Conservation (phyloP, 2,797 vertebrate genomes). For the Sebastes trivittatus region DNA sequence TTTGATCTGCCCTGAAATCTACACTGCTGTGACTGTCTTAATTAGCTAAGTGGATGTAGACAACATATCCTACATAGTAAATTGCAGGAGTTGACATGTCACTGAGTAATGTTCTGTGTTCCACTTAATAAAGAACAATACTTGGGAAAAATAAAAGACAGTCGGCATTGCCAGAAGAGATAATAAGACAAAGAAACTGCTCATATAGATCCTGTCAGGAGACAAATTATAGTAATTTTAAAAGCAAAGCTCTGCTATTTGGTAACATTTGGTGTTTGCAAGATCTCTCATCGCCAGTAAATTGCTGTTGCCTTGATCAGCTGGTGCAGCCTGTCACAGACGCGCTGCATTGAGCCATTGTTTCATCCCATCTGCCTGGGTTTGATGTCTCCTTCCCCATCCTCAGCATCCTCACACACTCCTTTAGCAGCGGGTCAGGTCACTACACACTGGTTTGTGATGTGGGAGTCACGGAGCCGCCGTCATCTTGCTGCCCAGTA, state of each 20-base stretch:
- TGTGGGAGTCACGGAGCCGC: constrained; percentile 56
- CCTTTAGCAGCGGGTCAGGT: constrained; percentile 66
- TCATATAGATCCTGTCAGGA: constrained; percentile 60
- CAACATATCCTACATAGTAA: constrained; percentile 71
- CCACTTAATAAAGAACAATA: constrained; percentile 73
- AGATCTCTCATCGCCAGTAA: constrained; percentile 62
- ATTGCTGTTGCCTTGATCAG: constrained; percentile 70
- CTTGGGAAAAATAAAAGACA: constrained; percentile 59
- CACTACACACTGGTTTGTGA: constrained; percentile 61
- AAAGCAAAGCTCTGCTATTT: constrained; percentile 68
- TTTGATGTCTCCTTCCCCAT: constrained; percentile 67
- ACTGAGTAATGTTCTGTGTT: constrained; percentile 63
- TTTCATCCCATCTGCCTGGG: constrained; percentile 73
- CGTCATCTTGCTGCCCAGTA: constrained; percentile 63
- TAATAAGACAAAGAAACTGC: constrained; percentile 57
- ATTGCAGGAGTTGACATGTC: constrained; percentile 68
- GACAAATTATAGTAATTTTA: constrained; percentile 67
- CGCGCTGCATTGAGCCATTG: constrained; percentile 46
- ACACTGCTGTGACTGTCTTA: constrained; percentile 76
- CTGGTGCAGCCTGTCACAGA: constrained; percentile 62
- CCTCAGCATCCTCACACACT: constrained; percentile 48
- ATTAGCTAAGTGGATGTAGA: constrained; percentile 77
- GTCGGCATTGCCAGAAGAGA: constrained; percentile 43
- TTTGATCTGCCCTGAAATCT: constrained; percentile 78
- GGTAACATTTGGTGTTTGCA: constrained; percentile 73